Evolutionary conservation across 2,113 vertebrate genomes (phyloP), one percentile per base, ranked within the genome.

Genomic region (Psephotus haematonotus): DNA sequence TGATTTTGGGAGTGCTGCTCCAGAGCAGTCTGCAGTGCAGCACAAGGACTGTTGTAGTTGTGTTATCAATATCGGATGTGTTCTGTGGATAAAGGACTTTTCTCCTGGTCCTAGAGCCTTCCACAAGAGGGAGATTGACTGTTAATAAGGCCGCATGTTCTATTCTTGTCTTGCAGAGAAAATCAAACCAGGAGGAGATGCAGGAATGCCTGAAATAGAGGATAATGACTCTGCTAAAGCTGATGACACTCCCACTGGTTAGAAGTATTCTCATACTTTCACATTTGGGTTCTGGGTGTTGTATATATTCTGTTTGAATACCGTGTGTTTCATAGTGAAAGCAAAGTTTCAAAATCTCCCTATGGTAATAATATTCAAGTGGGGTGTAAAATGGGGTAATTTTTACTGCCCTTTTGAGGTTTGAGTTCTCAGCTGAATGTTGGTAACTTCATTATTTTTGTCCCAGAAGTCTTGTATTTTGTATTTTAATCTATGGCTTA

Each of bases 151-250:
- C 53, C 77, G 50, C 62, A 71, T 47, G 39, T 91, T 29, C 71
- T 96, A 3, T 95, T 87, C 59, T 92, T 97, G 59, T 87, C 93
- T 97, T 97, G 95, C 98, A 97, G 99, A 99, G 74, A 98, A 99
- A 97, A 97, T 98, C 31, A 99, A 99, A 90, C 96, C 97, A 75
- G 99, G 98, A 92, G 98, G 98, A 97, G 99, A 99, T 92, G 99
- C 99, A 81, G 99, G 99, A 78, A 99, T 99, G 99, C 99, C 99
- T 82, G 99, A 99, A 75, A 99, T 99, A 97, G 99, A 99, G 97
- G 99, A 99, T 96, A 99, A 99, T 57, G 99, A 99, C 87, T 98
- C 99, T 81, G 98, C 98, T 52, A 99, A 99, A 97, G 97, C 95
- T 13, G 99, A 99, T 18, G 98, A 99, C 37, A 91, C 97, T 75